Percentiles rank a stretch among this genome's conserved stretches.
These are phyloP conservation scores for Anser cygnoides DNA, from an alignment of 2,113 vertebrate species.

Conservation along the genomic window DNA sequence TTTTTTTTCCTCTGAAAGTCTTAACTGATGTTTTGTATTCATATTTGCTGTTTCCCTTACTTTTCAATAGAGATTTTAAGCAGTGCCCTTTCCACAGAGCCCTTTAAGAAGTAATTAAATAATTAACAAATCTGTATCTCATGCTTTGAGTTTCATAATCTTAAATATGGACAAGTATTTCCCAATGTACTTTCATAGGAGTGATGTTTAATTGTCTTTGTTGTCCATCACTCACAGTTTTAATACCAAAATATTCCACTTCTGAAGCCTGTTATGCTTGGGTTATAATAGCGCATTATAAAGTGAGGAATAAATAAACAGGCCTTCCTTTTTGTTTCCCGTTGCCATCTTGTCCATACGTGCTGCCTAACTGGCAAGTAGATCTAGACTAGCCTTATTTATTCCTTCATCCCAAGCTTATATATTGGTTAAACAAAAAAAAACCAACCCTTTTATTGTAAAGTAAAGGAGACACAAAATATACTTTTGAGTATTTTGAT, in stretches of 20 bases:
- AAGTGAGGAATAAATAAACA: neutral
- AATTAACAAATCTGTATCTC: neutral
- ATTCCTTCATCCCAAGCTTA: neutral
- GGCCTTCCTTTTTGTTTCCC: neutral
- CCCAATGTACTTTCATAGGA: neutral
- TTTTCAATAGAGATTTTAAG: neutral
- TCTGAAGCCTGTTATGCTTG: neutral
- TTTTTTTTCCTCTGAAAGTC: neutral
- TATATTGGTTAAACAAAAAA: neutral
- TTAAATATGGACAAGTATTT: neutral
- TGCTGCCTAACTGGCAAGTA: neutral
- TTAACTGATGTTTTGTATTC: neutral
- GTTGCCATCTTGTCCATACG: neutral
- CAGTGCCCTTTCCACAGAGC: neutral
- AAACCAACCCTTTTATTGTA: neutral
- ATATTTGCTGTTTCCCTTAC: neutral
- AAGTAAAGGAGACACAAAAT: neutral
- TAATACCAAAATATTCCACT: neutral
- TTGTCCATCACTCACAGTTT: neutral
- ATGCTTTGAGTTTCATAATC: neutral
- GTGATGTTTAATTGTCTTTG: conserved; percentile 16
- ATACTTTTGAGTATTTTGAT: conserved; percentile 11
- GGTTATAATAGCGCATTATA: neutral
- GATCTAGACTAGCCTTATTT: neutral
- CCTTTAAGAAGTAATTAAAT: neutral